A percentile compares a stretch with the other conserved stretches of the same genome.
Conservation (phyloP, 2,797 vertebrate genomes). For the Artibeus jamaicensis region DNA sequence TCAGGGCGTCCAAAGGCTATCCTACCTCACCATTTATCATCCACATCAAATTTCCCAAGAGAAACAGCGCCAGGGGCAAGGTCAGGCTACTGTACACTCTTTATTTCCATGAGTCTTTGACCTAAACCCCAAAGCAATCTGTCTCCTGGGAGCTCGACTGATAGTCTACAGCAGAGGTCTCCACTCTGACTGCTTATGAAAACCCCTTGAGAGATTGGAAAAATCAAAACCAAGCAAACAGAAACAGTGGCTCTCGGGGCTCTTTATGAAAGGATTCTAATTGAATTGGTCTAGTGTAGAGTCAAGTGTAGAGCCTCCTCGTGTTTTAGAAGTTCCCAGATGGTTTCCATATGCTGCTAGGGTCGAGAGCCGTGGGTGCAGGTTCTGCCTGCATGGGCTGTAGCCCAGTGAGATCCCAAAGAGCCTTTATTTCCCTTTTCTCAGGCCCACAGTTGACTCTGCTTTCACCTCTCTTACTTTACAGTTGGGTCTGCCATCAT, state of each 20-base stretch:
- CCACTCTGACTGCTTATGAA: not conserved
- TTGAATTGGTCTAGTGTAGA: not conserved
- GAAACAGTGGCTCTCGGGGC: not conserved
- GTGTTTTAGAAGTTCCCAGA: not conserved
- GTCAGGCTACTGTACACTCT: not conserved
- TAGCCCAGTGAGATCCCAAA: not conserved
- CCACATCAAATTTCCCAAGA: not conserved
- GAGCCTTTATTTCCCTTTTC: not conserved
- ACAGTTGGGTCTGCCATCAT: not conserved
- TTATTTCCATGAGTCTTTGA: not conserved
- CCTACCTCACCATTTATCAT: not conserved
- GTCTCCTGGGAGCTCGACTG: not conserved
- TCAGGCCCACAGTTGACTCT: not conserved
- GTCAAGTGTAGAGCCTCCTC: not conserved
- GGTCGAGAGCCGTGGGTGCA: not conserved
- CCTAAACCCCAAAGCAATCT: rapidly evolving
- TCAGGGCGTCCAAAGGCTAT: not conserved
- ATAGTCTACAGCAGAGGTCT: not conserved
- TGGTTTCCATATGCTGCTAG: not conserved
- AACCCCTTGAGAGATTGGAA: not conserved
- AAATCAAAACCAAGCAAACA: not conserved
- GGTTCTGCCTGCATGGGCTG: not conserved
- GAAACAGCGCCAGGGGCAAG: not conserved
- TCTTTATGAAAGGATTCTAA: not conserved
- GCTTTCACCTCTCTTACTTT: not conserved